phyloP scores from a whole-genome alignment of 2,888 invertebrate genomes.

The Eulithis testata region DNA sequence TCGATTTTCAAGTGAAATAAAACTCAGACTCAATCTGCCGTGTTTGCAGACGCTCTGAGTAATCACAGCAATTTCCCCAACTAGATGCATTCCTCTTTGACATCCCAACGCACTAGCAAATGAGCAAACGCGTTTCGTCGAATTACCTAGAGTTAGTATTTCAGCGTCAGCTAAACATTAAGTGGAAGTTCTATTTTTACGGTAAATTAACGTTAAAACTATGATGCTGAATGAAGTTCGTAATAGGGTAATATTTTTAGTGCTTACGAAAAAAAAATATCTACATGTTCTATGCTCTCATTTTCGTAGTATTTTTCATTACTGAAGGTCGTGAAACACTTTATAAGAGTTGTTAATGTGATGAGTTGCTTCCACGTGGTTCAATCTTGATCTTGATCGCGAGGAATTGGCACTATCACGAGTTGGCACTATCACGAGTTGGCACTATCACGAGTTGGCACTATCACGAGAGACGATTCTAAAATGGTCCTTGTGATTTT shows the following conservation, averaged over 20 bases:
- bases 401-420: too few relatives aligned
- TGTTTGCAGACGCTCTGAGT: conserved; percentile 25
- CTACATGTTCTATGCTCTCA: too few relatives aligned
- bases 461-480: too few relatives aligned
- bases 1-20: neutral
- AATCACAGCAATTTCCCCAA: conserved; percentile 56
- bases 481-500: too few relatives aligned
- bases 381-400: too few relatives aligned
- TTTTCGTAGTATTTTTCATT: too few relatives aligned
- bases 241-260: neutral
- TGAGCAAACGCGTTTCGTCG: conserved; percentile 46
- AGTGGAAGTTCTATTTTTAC: conserved; percentile 7
- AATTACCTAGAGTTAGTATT: conserved; percentile 35
- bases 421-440: too few relatives aligned
- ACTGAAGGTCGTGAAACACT: too few relatives aligned
- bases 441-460: too few relatives aligned
- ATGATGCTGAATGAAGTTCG: conserved; percentile 1
- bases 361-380: too few relatives aligned
- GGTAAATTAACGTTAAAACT: conserved; percentile 2
- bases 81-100: conserved; percentile 53
- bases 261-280: too few relatives aligned
- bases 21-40: neutral
- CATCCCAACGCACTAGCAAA: conserved; percentile 46
- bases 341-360: too few relatives aligned
- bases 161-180: conserved; percentile 8